These are phyloP conservation scores for Pollenia griseotomentosa DNA, from an alignment of 2,888 invertebrate species.

Conservation along the genomic window DNA sequence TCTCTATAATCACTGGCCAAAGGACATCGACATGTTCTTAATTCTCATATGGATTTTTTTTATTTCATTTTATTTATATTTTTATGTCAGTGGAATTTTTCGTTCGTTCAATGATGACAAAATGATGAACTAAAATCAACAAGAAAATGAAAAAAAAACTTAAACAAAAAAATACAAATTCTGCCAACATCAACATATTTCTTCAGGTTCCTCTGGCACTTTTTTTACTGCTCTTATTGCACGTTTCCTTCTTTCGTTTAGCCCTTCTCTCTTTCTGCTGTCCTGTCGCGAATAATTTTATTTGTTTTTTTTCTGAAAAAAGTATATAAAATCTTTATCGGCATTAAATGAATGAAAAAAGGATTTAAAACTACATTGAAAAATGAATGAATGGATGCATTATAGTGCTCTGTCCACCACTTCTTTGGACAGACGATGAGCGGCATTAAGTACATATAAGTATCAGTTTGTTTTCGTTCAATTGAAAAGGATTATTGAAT, in stretches of 20 bases:
- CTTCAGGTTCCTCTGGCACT: slow-evolving; percentile 9
- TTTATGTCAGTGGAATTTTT: slow-evolving; percentile 14
- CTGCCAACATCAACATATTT: slow-evolving; percentile 44
- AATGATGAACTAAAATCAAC: slow-evolving; percentile 5
- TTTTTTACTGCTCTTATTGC: not conserved
- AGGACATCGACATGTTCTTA: slow-evolving; percentile 46
- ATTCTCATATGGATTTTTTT: slow-evolving; percentile 9
- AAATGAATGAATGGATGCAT: slow-evolving; percentile 26
- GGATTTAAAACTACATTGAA: slow-evolving; percentile 47
- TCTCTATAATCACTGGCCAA: slow-evolving; percentile 14
- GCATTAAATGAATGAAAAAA: slow-evolving; percentile 55
- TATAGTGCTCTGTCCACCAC: slow-evolving; percentile 10
- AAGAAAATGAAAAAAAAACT: slow-evolving; percentile 31
- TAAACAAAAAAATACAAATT: slow-evolving; percentile 30
- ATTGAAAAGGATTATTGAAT: slow-evolving; percentile 66
- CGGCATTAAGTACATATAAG: slow-evolving; percentile 26
- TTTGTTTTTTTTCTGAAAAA: slow-evolving; percentile 2
- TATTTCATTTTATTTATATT: not conserved
- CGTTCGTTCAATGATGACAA: slow-evolving; percentile 4
- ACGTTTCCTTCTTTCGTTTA: not conserved
- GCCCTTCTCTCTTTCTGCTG: not conserved
- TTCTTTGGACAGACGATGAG: slow-evolving; percentile 5
- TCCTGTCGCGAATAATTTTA: slow-evolving; percentile 25
- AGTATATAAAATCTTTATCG: slow-evolving; percentile 42
- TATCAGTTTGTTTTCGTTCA: slow-evolving; percentile 56